phyloP scores from a whole-genome alignment of 2,797 vertebrate genomes.

The Pipistrellus nathusii region DNA sequence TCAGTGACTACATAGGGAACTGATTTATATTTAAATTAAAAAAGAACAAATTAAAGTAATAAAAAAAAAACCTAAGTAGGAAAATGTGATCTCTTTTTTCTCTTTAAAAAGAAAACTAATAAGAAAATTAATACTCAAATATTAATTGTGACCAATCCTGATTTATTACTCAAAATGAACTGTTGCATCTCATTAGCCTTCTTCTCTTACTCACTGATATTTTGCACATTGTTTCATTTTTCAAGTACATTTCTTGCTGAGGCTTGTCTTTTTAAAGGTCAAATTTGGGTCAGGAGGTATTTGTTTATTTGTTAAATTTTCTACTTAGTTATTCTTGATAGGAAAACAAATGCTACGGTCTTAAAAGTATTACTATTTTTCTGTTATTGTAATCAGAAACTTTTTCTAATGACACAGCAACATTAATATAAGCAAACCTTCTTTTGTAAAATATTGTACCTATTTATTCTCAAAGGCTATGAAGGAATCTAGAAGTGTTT shows the following conservation, averaged over 20 bases:
- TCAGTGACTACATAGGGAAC: slow-evolving; percentile 25
- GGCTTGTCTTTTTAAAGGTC: slow-evolving; percentile 22
- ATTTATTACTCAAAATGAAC: slow-evolving; percentile 52
- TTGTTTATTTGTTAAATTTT: neutral
- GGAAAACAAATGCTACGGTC: neutral
- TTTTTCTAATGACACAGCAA: neutral
- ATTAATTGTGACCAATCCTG: slow-evolving; percentile 40
- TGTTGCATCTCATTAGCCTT: neutral
- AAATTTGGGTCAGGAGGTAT: neutral
- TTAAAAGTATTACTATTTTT: neutral
- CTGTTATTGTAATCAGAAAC: neutral
- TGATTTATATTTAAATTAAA: neutral
- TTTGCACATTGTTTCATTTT: neutral
- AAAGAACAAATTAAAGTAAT: slow-evolving; percentile 46
- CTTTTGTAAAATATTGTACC: neutral
- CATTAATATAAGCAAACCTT: neutral
- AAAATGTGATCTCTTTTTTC: neutral
- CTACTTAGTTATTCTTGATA: neutral
- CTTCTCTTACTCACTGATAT: neutral
- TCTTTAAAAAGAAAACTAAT: neutral
- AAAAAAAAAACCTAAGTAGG: neutral
- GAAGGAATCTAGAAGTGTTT: neutral
- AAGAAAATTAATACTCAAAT: slow-evolving; percentile 57
- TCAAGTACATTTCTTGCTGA: neutral
- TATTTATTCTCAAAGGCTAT: neutral